Conservation (phyloP, 2,113 vertebrate species). For the Gnathonemus echidnorhynchus region DNA sequence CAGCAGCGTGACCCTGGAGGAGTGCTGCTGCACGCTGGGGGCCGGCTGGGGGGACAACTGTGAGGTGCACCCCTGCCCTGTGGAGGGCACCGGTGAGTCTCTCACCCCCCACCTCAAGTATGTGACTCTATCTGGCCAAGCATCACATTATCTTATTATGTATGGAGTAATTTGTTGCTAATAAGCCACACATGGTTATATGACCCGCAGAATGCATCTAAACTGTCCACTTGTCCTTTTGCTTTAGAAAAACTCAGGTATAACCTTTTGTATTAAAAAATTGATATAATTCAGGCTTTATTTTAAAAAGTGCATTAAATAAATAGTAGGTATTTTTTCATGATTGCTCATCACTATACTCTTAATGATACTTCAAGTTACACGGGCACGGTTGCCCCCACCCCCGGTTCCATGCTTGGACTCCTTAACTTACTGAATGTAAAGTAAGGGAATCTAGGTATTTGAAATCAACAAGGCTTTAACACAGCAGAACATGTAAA, state of each 20-base stretch:
- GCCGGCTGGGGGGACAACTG: conserved; percentile 98
- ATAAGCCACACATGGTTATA: background rate
- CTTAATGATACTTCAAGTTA: background rate
- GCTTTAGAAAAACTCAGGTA: background rate
- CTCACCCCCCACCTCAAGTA: background rate
- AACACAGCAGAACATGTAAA: background rate
- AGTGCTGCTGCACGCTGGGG: conserved; percentile 94
- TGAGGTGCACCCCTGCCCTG: conserved; percentile 89
- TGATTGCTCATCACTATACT: background rate
- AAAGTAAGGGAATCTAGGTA: background rate
- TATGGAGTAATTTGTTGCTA: background rate
- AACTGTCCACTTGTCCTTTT: background rate
- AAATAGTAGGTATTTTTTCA: background rate
- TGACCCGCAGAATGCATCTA: background rate
- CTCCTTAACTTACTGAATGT: background rate
- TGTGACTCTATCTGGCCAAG: background rate
- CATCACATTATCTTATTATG: background rate
- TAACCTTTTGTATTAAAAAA: background rate
- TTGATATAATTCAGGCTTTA: background rate
- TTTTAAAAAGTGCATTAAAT: background rate
- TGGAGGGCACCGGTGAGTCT: conserved; percentile 77
- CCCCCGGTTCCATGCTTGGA: background rate
- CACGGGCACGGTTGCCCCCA: background rate
- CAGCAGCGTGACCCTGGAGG: conserved; percentile 82
- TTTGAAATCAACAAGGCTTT: background rate